Percentiles rank a stretch among this genome's conserved stretches.
These are phyloP conservation scores for Megaptera novaeangliae DNA, from an alignment of 2,113 vertebrate species.

Conservation along the genomic window DNA sequence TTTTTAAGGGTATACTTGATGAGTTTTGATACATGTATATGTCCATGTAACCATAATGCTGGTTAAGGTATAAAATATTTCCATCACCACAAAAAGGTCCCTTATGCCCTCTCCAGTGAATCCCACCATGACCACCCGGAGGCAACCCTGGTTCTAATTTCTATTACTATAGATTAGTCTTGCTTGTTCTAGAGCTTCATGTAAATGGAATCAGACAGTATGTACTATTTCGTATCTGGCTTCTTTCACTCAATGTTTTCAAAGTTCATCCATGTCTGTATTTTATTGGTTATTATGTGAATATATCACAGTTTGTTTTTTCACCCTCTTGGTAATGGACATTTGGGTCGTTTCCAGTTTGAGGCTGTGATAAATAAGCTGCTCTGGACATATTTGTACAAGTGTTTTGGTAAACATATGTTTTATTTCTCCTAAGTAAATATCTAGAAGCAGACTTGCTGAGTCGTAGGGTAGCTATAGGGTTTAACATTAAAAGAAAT, in stretches of 20 bases:
- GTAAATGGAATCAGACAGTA: neutral
- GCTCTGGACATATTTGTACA: neutral
- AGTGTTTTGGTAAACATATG: neutral
- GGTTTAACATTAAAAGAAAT: neutral
- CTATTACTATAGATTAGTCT: neutral
- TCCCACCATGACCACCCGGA: neutral
- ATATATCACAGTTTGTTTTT: neutral
- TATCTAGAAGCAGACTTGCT: neutral
- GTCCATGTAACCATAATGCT: neutral
- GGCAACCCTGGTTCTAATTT: neutral
- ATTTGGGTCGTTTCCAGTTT: neutral
- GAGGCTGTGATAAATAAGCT: neutral
- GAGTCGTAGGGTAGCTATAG: neutral
- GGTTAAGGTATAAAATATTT: neutral
- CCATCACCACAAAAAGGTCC: neutral
- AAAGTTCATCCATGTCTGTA: neutral
- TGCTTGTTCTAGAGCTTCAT: neutral
- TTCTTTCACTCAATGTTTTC: neutral
- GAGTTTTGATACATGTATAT: neutral
- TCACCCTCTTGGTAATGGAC: neutral
- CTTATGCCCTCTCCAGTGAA: too few species aligned
- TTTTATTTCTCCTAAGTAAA: neutral
- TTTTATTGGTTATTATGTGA: neutral
- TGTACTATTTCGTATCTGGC: neutral
- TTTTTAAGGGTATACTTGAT: neutral